Evolutionary conservation across 1,140 invertebrate species (phyloP), one percentile per base, ranked within the genome.

Genomic region (Steinernema khuongi): DNA sequence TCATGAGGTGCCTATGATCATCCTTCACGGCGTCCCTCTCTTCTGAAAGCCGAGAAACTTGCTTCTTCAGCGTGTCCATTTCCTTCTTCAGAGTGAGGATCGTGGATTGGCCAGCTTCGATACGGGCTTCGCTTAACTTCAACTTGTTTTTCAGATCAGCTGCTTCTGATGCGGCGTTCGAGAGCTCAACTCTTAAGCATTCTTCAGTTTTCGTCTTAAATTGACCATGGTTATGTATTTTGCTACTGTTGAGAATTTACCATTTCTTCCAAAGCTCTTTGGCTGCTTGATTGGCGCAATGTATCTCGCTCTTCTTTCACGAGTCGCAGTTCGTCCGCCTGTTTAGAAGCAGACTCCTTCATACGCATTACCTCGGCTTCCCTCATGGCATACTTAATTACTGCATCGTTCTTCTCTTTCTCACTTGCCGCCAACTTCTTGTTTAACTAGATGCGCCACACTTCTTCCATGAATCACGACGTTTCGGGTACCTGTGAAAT

Each of bases 361-460:
- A 60, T 14, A 26, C 50, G 50, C 75, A 77, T 77, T 22, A 77
- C 44, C 43, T 77, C 75, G 22, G 68, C 72, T 50, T 77, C 75
- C 33, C 75, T 36, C 68, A 73, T 77, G 18, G 75, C 75, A 19
- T 77, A 77, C 36, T 77, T 77, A 14, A 77, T 66, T 29, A 77
- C 75, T 4, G 75, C 72, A 19, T 77, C 72, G 72, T 77, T 77
- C 43, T 77, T 77, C 31, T 77, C 75, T 30, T 71, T 74, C 1
- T 77, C 75, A 19, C 68, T 22, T 32, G 60, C 41, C n/a, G 73
- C 75, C 28, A 70, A 43, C 50, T 74, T 74, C 31, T 74, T 74
- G 30, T 72, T 73, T 17, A 75, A 31, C 74, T 75, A 67, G 22
- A 31, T 33, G 1, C 0, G 11, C 1, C 1, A 67, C n/a, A 31